Base-by-base conservation (phyloP, 1,140 invertebrate species). In the Temnothorax longispinosus region DNA sequence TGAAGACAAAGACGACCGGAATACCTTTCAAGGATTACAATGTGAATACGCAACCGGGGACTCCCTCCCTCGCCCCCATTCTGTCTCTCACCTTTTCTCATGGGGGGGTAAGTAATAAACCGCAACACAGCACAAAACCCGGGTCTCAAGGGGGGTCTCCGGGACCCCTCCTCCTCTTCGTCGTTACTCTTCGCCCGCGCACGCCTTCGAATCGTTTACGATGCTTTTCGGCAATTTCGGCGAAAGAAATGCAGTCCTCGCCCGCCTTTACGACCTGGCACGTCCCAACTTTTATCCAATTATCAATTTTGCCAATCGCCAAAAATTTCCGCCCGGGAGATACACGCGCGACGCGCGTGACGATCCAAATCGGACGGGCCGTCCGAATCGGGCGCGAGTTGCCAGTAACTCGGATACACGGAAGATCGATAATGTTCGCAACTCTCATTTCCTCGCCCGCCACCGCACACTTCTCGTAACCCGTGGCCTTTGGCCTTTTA, bases 1-100 rank as follows among this genome's bases (percentile, higher is more conserved):
- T 58, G 69, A 75, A 74, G 80, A 84, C 80, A 84, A 84, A 75
- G 80, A 84, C 80, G 71, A 74, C 67, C 67, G 52, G 67, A 74
- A 58, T 82, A 82, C 41, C 80, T 47, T 84, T 35, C 80, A 38
- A 47, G 80, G 69, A 60, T 75, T 60, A 84, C 62, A 54, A 27
- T n/a, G 47, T 67, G 62, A 35, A 54, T 60, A 74, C 27, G 27
- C 80, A 21, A 44, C 21, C 74, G 38, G 27, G 35, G n/a, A 27
- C 58, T 62, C 58, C 15, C 27, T n/a, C 35, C 27, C 62, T 41
- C 56, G 21, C 21, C 21, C 56, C 56, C 56, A 4, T n/a, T n/a
- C 35, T n/a, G 35, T 50, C n/a, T 50, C 21, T 69, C 13, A 27
- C 21, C 65, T 69, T 32, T 13, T 69, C 44, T 21, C 65, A 11